phyloP scores from a whole-genome alignment of 2,888 invertebrate genomes.

The Gerosis bhagava region DNA sequence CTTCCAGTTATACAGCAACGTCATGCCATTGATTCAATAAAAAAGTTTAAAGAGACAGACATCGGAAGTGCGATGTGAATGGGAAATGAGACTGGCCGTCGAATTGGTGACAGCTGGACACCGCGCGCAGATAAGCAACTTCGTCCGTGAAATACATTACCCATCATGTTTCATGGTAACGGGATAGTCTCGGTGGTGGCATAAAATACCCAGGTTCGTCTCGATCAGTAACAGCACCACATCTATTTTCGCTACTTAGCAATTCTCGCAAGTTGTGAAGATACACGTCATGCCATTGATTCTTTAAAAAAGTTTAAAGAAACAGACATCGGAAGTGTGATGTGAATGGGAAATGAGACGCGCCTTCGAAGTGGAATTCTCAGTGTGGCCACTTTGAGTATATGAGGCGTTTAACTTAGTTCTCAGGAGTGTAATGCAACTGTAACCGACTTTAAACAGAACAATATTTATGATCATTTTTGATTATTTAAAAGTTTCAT shows the following conservation, averaged over 20 bases:
- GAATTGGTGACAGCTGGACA: slow-evolving; percentile 31
- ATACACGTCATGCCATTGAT: slow-evolving; percentile 6
- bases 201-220: too few species aligned
- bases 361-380: slow-evolving; percentile 26
- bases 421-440: too few species aligned
- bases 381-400: too few species aligned
- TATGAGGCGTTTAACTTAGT: too few species aligned
- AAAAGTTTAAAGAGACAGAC: slow-evolving; percentile 26
- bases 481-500: too few species aligned
- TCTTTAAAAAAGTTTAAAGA: slow-evolving; percentile 25
- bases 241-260: too few species aligned
- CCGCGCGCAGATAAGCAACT: slow-evolving; percentile 33
- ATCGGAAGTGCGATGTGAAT: slow-evolving; percentile 29
- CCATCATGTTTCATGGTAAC: background rate
- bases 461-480: too few species aligned
- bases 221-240: too few species aligned
- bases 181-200: background rate
- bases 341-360: slow-evolving; percentile 29
- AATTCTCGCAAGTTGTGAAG: too few species aligned
- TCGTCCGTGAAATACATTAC: slow-evolving; percentile 22
- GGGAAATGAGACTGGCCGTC: slow-evolving; percentile 28
- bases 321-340: slow-evolving; percentile 28
- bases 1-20: too few species aligned
- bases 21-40: slow-evolving; percentile 14
- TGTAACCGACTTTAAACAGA: too few species aligned